Base-by-base conservation (phyloP, 1,140 invertebrate species). In the Brachionus sp. region DNA sequence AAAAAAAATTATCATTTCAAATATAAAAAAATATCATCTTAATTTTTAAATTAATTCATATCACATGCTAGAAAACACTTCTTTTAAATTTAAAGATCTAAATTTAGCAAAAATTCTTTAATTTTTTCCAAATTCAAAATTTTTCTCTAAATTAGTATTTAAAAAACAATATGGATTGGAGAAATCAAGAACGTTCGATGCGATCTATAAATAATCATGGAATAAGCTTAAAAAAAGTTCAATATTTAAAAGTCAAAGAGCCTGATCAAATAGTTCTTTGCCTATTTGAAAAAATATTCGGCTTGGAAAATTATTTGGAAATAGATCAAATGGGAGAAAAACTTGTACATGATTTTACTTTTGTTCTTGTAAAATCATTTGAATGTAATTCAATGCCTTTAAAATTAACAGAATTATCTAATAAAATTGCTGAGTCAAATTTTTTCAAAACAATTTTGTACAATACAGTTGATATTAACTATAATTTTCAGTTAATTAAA, bases 371-470 rank as follows among this genome's bases (percentile, higher is more conserved):
- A 3, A 75, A 50, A 50, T 19, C 39, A 13, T 75, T 44, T 23
- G 70, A 75, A 46, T 75, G 70, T 39, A 75, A 75, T 44, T 75
- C 70, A 12, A 46, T 75, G 70, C 25, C 39, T 50, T 3, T 1
- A 10, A 75, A 75, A 29, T 44, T 46, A 50, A 75, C 2, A 25
- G 70, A 75, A 10, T 16, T 75, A 3, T 29, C 44, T 50, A 33
- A n/a, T 25, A 75, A 75, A 46, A 46, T 75, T 4, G 12, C 13
- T 13, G 70, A 75, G 10, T 75, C 70, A 25, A 75, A 29, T 25
- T 75, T 46, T 46, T 75, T 75, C 10, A 75, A 46, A 10, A 44
- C 6, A 19, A 25, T 75, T 0, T n/a, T 75, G 9, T 75, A 46
- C 42, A 44, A 75, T 23, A 9, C 19, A 23, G 25, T 75, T 25